Conservation (phyloP, 1,140 invertebrate species). For the Ceratina australensis region DNA sequence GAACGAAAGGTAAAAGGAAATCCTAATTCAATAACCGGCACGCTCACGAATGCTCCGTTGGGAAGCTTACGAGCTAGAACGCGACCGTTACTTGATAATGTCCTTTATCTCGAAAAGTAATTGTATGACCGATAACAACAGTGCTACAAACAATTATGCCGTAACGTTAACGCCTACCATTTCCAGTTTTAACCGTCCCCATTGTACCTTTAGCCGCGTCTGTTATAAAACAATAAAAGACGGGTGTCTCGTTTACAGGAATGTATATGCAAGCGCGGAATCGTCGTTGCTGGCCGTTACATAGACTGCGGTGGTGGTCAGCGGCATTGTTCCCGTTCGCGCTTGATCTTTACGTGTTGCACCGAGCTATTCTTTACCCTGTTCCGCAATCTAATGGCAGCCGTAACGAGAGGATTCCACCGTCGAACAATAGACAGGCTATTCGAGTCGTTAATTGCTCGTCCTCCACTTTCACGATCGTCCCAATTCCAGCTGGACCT, state of each 20-base stretch:
- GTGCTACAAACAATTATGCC: background rate
- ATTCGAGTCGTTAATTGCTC: conserved; percentile 56
- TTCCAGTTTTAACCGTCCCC: background rate
- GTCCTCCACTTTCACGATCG: conserved; percentile 25
- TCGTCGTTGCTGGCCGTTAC: background rate
- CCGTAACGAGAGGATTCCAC: conserved; percentile 40
- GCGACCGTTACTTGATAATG: no score
- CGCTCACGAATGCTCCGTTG: no score
- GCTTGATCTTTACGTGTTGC: conserved; percentile 35
- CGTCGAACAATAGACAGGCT: conserved; percentile 50
- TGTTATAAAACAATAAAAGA: no score
- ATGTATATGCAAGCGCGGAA: background rate
- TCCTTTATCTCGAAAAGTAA: background rate
- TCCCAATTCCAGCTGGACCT: conserved; percentile 30
- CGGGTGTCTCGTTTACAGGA: background rate
- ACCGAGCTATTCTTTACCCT: conserved; percentile 16
- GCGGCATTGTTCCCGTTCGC: conserved; percentile 20
- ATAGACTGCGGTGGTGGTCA: no score
- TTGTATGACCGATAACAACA: background rate
- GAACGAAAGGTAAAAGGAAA: no score
- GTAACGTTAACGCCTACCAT: background rate
- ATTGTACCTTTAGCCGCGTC: no score
- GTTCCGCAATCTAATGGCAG: background rate
- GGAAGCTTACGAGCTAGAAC: background rate
- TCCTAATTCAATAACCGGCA: no score